phyloP scores from a whole-genome alignment of 2,797 vertebrate genomes.

The Megaceryle alcyon region DNA sequence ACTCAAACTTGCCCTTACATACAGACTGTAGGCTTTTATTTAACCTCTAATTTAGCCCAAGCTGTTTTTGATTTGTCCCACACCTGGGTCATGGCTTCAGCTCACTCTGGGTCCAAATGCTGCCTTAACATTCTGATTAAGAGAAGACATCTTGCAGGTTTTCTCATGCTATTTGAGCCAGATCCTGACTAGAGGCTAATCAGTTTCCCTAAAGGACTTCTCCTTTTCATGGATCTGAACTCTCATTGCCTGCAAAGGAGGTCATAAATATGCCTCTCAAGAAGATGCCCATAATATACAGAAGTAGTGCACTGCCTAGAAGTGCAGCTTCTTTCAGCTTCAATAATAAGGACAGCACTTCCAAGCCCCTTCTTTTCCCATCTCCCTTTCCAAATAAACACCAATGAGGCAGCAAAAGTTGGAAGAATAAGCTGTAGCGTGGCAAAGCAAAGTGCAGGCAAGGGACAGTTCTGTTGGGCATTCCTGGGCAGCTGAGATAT shows the following conservation, averaged over 20 bases:
- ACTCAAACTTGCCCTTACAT: neutral
- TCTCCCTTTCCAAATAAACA: neutral
- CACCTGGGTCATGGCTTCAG: neutral
- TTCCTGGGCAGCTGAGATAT: neutral
- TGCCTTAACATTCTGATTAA: neutral
- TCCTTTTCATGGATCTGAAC: neutral
- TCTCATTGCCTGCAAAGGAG: neutral
- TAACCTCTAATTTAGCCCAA: neutral
- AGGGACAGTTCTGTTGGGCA: accelerated
- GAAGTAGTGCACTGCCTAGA: neutral
- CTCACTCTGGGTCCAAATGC: neutral
- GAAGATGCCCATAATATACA: neutral
- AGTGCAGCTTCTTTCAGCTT: neutral
- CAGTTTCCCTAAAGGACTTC: neutral
- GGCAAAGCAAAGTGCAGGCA: neutral
- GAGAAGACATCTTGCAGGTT: neutral
- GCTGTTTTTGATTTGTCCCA: neutral
- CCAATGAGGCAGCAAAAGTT: neutral
- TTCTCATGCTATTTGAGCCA: neutral
- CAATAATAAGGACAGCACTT: neutral
- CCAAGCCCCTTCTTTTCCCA: neutral
- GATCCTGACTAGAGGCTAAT: neutral
- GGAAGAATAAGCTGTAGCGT: neutral
- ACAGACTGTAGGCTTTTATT: neutral
- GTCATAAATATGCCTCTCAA: neutral